Evolutionary conservation across 2,888 invertebrate species (phyloP), one percentile per base, ranked within the genome.

Genomic region (Caprella mutica): DNA sequence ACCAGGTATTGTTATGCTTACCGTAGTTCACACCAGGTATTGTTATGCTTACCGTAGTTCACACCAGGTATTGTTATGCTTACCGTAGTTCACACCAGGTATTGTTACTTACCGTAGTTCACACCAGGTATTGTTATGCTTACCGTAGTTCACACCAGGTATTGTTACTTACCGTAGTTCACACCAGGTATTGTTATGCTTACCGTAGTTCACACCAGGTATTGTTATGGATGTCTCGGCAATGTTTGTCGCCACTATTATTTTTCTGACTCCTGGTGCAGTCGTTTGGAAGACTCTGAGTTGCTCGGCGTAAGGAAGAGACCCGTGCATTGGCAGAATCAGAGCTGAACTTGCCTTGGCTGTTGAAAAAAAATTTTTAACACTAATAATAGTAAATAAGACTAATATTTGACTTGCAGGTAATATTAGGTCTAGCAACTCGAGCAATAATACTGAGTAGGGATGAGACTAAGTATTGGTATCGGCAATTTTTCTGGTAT

Each of bases 201-300:
- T 74, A 89, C 89, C 88, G 73, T 91, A 92, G 29, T 84, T 84
- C 65, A 98, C 83, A 24, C 93, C 93, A 3, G 86, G 84, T 69
- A 97, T 92, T 0, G 97, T 97, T 19, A 97, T 82, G 1, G 94
- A 93, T 0, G 97, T 90, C 74, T 98, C 97, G 0, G 97, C 96
- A 53, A 98, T 87, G 70, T 97, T 97, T 0, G 96, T 97, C 0
- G 96, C 87, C 4, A 97, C 76, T 0, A 98, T 82, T 23, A 96
- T 82, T 75, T 96, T 97, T 27, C 97, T 77, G 0, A 82, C 80
- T 30, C 83, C 83, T 62, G 79, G 79, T 40, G 74, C 70, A 9
- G 76, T 75, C 68, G 84, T 82, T 61, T 75, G 72, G 71, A 94
- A 93, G 1, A 87, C 92, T 69, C 84, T 84, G 69, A 93, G 76